Conservation (phyloP, 2,888 invertebrate genomes). For the Parnassius mnemosyne region DNA sequence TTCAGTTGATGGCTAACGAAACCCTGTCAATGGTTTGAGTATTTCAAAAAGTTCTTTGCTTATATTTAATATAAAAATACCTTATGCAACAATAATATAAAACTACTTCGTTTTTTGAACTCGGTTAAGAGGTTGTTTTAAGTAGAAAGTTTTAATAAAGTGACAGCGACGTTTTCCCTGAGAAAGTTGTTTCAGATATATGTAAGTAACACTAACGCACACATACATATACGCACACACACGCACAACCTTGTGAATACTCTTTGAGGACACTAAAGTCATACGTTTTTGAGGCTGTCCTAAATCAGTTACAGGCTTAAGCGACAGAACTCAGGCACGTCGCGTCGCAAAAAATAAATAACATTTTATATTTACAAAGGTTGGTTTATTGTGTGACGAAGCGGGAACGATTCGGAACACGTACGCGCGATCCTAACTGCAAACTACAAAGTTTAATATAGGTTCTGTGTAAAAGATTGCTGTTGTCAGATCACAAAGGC, state of each 20-base stretch:
- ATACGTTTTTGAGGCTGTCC: conserved; percentile 7
- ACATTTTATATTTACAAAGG: conserved; percentile 23
- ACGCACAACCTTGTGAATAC: background rate
- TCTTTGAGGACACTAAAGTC: conserved; percentile 2
- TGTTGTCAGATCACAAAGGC: background rate
- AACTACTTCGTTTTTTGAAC: too few relatives aligned
- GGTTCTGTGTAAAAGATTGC: conserved; percentile 1
- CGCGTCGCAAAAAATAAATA: conserved; percentile 28
- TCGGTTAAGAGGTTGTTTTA: background rate
- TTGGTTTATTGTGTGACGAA: conserved; percentile 11
- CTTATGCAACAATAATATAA: too few relatives aligned
- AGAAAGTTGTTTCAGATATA: background rate
- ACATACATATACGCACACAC: background rate
- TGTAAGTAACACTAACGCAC: background rate
- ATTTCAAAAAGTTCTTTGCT: conserved; percentile 11
- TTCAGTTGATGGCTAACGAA: background rate
- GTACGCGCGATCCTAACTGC: conserved; percentile 6
- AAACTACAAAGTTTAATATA: conserved; percentile 7
- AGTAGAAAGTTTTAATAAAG: conserved; percentile 11
- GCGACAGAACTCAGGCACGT: conserved; percentile 9
- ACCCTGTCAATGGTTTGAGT: background rate
- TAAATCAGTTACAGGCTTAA: conserved; percentile 16
- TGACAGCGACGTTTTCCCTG: background rate
- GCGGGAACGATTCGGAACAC: conserved; percentile 15
- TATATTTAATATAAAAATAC: background rate